Evolutionary conservation across 1,140 invertebrate species (phyloP), one percentile per base, ranked within the genome.

Genomic region (Polypedilum pembai): DNA sequence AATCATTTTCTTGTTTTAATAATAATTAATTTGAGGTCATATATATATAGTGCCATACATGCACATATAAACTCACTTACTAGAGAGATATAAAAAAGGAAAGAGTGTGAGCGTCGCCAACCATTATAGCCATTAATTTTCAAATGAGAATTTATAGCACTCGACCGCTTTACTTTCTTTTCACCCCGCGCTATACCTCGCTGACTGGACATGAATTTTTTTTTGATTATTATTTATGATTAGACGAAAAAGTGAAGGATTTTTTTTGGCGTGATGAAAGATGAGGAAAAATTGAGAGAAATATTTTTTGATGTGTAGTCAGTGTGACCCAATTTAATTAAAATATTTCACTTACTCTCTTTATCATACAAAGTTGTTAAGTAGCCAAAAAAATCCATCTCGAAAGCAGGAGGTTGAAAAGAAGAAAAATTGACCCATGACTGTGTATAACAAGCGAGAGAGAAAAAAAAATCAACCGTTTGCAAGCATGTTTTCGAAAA

Each of bases 1-100:
- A 69, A 69, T 69, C 65, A 69, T 69, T 69, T 69, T 69, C 65
- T 69, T 69, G 65, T 69, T 69, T 69, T 69, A 69, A 69, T 21
- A 21, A 69, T 69, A 69, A 69, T 69, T 69, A 69, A 69, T 69
- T 69, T 69, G 65, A 69, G 65, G 65, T 69, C 65, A 69, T 69
- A 69, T 69, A 69, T 69, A 56, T 33, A 21, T 69, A 18, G 17
- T 18, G 18, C 17, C 65, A 69, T 69, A 21, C 17, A 69, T n/a
- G n/a, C 12, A 45, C n/a, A 56, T 15, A 56, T 12, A 56, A 56
- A 33, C 24, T 33, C 24, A 33, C 24, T 33, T 33, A 33, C 24
- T 33, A 33, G 24, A 33, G 24, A 33, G 24, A 33, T 33, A 12
- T 45, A 15, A 15, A 56, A 56, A n/a, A n/a, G 45, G 15, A n/a